These are phyloP conservation scores for Drosophila saltans DNA, from an alignment of 1,140 invertebrate genomes.

Conservation along the genomic window DNA sequence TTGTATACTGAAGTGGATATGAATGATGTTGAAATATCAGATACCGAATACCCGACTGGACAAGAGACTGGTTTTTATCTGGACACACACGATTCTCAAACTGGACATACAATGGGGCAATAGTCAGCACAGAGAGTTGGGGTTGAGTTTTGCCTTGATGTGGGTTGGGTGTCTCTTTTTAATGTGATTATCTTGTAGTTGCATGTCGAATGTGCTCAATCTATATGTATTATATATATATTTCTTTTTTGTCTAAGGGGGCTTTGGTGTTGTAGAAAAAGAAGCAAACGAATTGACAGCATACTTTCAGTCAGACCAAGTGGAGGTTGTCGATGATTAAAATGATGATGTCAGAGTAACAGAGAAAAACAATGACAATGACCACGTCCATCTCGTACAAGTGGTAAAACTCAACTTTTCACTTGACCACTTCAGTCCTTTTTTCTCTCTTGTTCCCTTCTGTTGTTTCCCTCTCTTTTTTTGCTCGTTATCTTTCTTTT, in stretches of 20 bases:
- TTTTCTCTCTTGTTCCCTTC: not conserved
- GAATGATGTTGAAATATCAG: not conserved
- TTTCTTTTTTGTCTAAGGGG: constrained; percentile 41
- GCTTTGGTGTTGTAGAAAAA: constrained; percentile 40
- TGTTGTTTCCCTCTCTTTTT: constrained; percentile 8
- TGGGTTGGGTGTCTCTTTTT: constrained; percentile 59
- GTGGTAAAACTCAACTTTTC: constrained; percentile 76
- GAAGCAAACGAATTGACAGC: constrained; percentile 74
- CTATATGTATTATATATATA: constrained; percentile 16
- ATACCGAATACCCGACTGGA: constrained; percentile 31
- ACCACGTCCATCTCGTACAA: constrained; percentile 43
- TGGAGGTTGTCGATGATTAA: constrained; percentile 63
- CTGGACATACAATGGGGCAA: constrained; percentile 37
- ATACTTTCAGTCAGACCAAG: constrained; percentile 17
- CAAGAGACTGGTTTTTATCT: constrained; percentile 40
- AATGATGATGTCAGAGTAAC: constrained; percentile 76
- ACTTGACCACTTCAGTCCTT: constrained; percentile 74
- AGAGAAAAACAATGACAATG: constrained; percentile 49
- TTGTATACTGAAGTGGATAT: not conserved
- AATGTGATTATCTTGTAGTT: constrained; percentile 81
- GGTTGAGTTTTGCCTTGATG: constrained; percentile 20
- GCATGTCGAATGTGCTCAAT: constrained; percentile 51
- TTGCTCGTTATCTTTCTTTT: constrained; percentile 20
- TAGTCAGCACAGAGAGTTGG: not conserved
- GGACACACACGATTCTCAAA: constrained; percentile 51